phyloP scores from a whole-genome alignment of 37 sponge, comb jelly and placozoan genomes.

The Tethya wilhelma region DNA sequence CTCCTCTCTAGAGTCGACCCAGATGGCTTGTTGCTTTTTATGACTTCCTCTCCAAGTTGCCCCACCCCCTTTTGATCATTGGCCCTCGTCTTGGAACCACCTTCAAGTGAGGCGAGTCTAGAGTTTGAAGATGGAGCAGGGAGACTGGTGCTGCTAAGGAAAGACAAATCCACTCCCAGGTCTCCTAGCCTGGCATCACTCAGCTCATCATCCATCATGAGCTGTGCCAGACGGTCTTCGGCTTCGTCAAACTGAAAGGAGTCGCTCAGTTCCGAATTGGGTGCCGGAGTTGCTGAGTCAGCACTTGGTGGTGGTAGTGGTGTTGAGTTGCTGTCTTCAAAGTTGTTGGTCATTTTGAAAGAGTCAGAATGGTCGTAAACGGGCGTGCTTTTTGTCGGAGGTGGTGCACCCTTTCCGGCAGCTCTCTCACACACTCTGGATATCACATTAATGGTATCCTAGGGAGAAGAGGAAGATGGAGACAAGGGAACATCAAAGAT shows the following conservation, averaged over 20 bases:
- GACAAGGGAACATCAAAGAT: background rate
- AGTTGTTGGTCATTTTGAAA: background rate
- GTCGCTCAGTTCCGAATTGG: too few relatives aligned
- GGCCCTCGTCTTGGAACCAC: background rate
- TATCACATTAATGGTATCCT: slow-evolving; percentile 58
- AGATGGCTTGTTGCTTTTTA: background rate
- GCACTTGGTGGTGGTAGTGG: background rate
- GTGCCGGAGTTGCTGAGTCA: too few relatives aligned
- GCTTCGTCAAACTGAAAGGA: too few relatives aligned
- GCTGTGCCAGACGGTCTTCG: slow-evolving; percentile 59
- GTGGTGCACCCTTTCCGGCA: slow-evolving; percentile 31
- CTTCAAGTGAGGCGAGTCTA: too few relatives aligned
- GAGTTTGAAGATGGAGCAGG: background rate
- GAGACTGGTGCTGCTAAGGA: background rate
- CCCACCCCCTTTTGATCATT: too few relatives aligned
- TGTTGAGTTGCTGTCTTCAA: background rate
- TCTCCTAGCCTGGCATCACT: slow-evolving; percentile 48
- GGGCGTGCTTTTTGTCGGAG: too few relatives aligned
- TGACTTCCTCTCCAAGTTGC: background rate
- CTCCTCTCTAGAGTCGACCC: background rate
- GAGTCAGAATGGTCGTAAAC: background rate
- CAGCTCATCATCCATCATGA: slow-evolving; percentile 77
- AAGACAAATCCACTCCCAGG: background rate
- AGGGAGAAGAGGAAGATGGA: background rate
- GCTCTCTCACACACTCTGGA: slow-evolving; percentile 32